Evolutionary conservation across 2,113 vertebrate genomes (phyloP).

Genomic region (Cyphomyrus plagiostoma): DNA sequence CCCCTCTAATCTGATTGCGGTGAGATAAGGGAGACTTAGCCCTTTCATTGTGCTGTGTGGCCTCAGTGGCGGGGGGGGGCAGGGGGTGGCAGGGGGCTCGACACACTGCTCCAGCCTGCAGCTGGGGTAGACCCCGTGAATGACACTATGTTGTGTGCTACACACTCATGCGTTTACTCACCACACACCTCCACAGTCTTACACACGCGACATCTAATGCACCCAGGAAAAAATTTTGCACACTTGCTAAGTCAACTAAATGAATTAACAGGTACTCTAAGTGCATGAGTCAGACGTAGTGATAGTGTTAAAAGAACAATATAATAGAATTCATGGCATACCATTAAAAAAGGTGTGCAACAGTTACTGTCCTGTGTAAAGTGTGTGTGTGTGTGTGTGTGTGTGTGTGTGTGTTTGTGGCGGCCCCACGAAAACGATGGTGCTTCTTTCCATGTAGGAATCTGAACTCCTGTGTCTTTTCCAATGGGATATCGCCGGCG

Average conservation of each 20-base stretch:
- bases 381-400: too few relatives aligned
- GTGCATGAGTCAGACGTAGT: not conserved
- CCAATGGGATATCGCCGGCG: not conserved
- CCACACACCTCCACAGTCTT: not conserved
- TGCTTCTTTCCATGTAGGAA: not conserved
- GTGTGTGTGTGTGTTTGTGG: too few relatives aligned
- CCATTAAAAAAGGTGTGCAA: too few relatives aligned
- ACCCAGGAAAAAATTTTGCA: not conserved
- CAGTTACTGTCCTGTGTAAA: too few relatives aligned
- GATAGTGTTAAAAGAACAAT: not conserved
- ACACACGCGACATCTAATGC: not conserved
- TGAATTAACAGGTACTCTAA: not conserved
- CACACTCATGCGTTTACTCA: constrained; percentile 23
- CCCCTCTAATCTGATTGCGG: constrained; percentile 70
- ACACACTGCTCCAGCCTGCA: not conserved
- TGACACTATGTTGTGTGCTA: not conserved
- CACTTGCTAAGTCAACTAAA: not conserved
- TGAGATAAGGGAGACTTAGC: constrained; percentile 64
- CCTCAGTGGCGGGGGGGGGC: constrained; percentile 52
- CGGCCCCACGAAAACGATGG: not conserved
- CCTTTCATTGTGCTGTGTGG: constrained; percentile 48
- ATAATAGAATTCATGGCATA: not conserved
- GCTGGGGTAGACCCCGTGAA: constrained; percentile 12
- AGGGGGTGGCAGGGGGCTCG: constrained; percentile 21
- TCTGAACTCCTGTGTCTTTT: not conserved